A percentile compares a stretch with the other conserved stretches of the same genome.
phyloP scores from a whole-genome alignment of 2,113 vertebrate species.

The Ploceus nigricollis region DNA sequence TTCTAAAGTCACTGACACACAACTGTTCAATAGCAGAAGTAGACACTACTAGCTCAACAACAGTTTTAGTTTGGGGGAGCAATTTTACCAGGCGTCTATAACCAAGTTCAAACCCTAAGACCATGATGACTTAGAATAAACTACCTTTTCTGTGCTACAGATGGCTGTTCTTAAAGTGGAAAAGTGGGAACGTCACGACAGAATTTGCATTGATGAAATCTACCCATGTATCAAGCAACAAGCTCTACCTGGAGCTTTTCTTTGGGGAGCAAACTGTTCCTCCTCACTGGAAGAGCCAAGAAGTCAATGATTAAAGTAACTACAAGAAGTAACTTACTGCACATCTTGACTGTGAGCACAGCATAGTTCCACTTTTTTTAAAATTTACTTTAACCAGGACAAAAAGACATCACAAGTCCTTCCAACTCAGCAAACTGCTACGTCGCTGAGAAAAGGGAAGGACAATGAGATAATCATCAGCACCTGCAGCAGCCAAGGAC shows the following conservation, averaged over 20 bases:
- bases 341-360: neutral
- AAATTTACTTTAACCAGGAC: neutral
- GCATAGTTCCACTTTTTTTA: neutral
- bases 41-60: neutral
- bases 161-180: neutral
- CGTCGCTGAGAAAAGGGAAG: neutral
- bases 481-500: neutral
- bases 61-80: neutral
- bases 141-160: neutral
- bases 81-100: neutral
- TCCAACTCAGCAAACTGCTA: neutral
- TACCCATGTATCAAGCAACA: neutral
- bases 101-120: neutral
- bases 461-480: neutral
- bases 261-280: neutral
- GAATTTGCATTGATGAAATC: neutral
- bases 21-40: neutral
- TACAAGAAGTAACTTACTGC: neutral
- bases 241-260: neutral
- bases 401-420: neutral
- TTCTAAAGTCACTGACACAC: neutral
- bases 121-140: neutral
- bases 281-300: neutral
- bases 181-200: neutral
- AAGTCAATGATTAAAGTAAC: neutral